Evolutionary conservation across 2,888 invertebrate genomes (phyloP).

Genomic region (Elysia crispata): DNA sequence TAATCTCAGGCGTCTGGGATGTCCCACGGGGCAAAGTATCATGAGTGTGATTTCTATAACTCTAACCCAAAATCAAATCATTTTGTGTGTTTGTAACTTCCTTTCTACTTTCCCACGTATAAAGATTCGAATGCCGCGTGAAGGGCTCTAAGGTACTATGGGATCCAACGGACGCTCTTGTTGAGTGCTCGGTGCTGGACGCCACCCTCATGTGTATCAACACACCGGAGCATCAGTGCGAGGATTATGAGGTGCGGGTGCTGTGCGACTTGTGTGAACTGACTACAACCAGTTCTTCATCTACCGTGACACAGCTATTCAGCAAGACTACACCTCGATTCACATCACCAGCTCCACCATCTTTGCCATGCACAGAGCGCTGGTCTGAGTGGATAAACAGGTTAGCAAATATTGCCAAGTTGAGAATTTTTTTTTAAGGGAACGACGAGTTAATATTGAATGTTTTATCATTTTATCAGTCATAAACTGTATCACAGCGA

Average conservation of each 20-base stretch:
- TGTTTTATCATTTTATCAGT: no score
- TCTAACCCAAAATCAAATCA: no score
- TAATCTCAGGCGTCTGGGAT: no score
- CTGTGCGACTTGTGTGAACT: constrained; percentile 70
- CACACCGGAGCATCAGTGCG: constrained; percentile 62
- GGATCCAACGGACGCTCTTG: constrained; percentile 45
- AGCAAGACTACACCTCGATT: neutral
- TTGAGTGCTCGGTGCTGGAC: constrained; percentile 77
- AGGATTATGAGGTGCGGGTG: constrained; percentile 74
- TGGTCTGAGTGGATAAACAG: neutral
- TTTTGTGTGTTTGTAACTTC: neutral
- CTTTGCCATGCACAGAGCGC: constrained; percentile 3
- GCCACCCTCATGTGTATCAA: constrained; percentile 84
- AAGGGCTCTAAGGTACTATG: constrained; percentile 21
- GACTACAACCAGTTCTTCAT: constrained; percentile 28
- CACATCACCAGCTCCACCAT: constrained; percentile 6
- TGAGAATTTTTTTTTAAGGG: no score
- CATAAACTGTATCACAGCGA: no score
- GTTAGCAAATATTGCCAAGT: neutral
- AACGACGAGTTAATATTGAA: no score
- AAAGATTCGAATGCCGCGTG: constrained; percentile 44
- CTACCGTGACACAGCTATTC: neutral
- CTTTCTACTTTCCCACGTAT: neutral
- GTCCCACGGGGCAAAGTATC: no score
- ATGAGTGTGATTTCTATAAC: no score